Conservation (phyloP, 2,797 vertebrate species). For the Scolopax rusticola region DNA sequence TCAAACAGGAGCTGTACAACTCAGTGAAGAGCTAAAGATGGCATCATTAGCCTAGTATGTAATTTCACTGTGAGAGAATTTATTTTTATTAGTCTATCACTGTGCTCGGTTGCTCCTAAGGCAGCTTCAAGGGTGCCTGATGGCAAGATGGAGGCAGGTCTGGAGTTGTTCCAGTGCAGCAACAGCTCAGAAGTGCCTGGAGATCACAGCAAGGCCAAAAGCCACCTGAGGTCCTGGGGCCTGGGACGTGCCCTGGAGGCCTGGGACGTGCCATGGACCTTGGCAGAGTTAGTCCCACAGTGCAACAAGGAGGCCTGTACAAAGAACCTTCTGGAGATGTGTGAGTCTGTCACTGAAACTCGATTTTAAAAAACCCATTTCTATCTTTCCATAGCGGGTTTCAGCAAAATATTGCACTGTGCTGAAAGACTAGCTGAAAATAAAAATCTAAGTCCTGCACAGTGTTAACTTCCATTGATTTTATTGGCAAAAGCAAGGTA, state of each 20-base stretch:
- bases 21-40: not conserved
- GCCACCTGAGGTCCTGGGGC: rapidly evolving
- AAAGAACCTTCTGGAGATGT: rapidly evolving
- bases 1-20: not conserved
- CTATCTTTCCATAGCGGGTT: not conserved
- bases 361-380: not conserved
- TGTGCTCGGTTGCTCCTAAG: not conserved
- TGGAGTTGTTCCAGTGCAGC: not conserved
- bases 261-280: rapidly evolving
- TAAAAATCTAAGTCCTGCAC: not conserved
- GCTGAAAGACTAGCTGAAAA: not conserved
- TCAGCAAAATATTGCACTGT: not conserved
- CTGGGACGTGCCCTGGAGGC: not conserved
- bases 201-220: not conserved
- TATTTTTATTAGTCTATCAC: not conserved
- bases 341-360: no score
- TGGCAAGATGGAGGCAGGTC: rapidly evolving
- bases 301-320: no score
- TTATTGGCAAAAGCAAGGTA: not conserved
- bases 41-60: not conserved
- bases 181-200: not conserved
- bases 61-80: rapidly evolving
- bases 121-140: not conserved
- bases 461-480: not conserved
- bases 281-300: not conserved